A percentile compares a stretch with the other conserved stretches of the same genome.
These are phyloP conservation scores for Astreopora myriophthalma DNA, from an alignment of 64 coral and sea anemone species.

Conservation along the genomic window DNA sequence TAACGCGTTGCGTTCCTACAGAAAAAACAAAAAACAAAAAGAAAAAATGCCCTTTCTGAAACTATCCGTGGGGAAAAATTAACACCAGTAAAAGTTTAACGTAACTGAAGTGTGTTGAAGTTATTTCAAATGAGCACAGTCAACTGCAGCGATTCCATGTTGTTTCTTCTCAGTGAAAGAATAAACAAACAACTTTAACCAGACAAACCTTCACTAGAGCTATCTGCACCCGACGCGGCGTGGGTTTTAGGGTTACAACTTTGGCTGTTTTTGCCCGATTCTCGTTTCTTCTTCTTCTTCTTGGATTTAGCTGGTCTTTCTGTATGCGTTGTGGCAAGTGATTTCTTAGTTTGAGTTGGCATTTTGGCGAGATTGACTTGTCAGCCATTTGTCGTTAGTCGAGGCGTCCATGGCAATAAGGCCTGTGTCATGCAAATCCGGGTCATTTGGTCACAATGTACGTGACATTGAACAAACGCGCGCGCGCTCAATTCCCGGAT, in stretches of 20 bases:
- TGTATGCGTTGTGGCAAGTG: neutral
- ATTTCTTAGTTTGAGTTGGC: constrained; percentile 21
- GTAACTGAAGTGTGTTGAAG: neutral
- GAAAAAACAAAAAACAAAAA: neutral
- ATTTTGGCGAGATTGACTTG: constrained; percentile 4
- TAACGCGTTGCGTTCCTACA: neutral
- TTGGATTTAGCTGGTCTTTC: constrained; percentile 9
- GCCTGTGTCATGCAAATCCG: constrained; percentile 7
- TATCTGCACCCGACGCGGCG: neutral
- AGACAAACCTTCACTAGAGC: constrained; percentile 34
- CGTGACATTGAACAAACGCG: neutral
- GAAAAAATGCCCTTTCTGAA: neutral
- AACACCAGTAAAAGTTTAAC: neutral
- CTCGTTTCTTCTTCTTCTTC: constrained; percentile 29
- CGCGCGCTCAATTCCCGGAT: no score
- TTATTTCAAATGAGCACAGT: constrained; percentile 10
- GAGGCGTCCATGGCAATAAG: constrained; percentile 44
- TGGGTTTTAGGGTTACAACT: neutral
- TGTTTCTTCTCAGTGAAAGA: neutral
- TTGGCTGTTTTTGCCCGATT: neutral
- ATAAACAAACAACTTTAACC: neutral
- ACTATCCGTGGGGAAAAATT: neutral
- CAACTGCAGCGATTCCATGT: neutral
- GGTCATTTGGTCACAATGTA: neutral
- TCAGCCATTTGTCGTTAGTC: constrained; percentile 2